These are phyloP conservation scores for Cheilosia vernalis DNA, from an alignment of 2,888 invertebrate species.

Conservation along the genomic window DNA sequence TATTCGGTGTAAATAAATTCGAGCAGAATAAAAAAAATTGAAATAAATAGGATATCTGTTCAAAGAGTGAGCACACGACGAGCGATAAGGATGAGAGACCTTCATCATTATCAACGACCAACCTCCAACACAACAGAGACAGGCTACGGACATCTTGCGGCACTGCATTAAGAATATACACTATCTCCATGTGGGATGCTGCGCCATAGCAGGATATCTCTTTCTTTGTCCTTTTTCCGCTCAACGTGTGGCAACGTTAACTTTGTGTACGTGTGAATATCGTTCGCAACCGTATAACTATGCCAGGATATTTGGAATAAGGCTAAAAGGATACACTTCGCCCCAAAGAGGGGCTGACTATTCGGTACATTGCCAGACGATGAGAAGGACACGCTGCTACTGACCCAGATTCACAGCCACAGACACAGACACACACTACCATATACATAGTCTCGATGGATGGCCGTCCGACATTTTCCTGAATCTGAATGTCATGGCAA, in stretches of 20 bases:
- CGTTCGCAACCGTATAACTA: constrained; percentile 15
- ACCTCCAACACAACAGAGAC: constrained; percentile 18
- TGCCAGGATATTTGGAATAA: constrained; percentile 65
- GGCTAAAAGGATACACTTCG: constrained; percentile 50
- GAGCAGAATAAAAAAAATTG: background rate
- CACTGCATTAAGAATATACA: constrained; percentile 37
- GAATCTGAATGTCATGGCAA: constrained; percentile 64
- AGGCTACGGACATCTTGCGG: constrained; percentile 26
- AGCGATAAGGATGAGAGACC: constrained; percentile 63
- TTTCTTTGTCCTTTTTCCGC: background rate
- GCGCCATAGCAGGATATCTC: constrained; percentile 25
- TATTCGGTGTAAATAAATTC: constrained; percentile 40
- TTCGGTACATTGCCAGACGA: constrained; percentile 16
- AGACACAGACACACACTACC: background rate
- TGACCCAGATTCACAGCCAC: constrained; percentile 55
- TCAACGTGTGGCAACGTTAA: background rate
- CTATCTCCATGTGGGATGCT: constrained; percentile 7
- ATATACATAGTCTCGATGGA: background rate
- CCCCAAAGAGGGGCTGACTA: constrained; percentile 24
- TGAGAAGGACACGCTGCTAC: constrained; percentile 44
- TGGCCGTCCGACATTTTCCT: constrained; percentile 53
- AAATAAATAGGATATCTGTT: constrained; percentile 23
- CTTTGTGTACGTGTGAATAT: constrained; percentile 8
- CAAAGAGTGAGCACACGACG: constrained; percentile 18
- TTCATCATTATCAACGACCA: constrained; percentile 67